Evolutionary conservation across 2,888 invertebrate genomes (phyloP).

Genomic region (Chloromyia formosa): DNA sequence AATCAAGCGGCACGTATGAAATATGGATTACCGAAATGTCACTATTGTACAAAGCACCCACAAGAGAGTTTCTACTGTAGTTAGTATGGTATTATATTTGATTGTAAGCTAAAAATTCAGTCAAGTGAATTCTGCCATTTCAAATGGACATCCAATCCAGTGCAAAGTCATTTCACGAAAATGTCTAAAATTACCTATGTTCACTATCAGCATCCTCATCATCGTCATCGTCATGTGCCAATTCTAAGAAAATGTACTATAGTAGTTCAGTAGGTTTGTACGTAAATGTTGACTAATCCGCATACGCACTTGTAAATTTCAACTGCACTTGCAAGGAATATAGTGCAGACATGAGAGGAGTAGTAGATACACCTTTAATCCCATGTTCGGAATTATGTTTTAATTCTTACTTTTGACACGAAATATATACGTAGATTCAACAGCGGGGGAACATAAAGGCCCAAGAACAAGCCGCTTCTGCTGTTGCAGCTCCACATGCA

Average conservation of each 20-base stretch:
- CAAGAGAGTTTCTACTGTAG: no score
- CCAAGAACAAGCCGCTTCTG: conserved; percentile 48
- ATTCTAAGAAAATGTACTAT: conserved; percentile 12
- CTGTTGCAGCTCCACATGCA: conserved; percentile 49
- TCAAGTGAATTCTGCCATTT: no score
- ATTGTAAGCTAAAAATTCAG: no score
- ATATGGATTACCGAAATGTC: no score
- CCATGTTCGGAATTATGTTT: conserved; percentile 22
- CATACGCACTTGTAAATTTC: conserved; percentile 31
- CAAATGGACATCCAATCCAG: no score
- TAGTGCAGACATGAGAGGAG: background rate
- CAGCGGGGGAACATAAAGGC: conserved; percentile 39
- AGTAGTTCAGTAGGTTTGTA: conserved; percentile 28
- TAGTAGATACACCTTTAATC: conserved; percentile 24
- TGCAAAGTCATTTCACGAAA: no score
- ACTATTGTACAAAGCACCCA: no score
- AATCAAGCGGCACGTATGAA: no score
- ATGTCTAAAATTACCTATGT: no score
- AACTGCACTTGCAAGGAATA: background rate
- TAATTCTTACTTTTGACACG: conserved; percentile 34
- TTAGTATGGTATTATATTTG: no score
- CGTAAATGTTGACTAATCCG: conserved; percentile 37
- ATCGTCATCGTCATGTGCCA: conserved; percentile 1
- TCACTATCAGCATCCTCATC: conserved; percentile 3
- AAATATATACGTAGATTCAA: conserved; percentile 23